Evolutionary conservation across 2,797 vertebrate species (phyloP).

Genomic region (Spondyliosoma cantharus): DNA sequence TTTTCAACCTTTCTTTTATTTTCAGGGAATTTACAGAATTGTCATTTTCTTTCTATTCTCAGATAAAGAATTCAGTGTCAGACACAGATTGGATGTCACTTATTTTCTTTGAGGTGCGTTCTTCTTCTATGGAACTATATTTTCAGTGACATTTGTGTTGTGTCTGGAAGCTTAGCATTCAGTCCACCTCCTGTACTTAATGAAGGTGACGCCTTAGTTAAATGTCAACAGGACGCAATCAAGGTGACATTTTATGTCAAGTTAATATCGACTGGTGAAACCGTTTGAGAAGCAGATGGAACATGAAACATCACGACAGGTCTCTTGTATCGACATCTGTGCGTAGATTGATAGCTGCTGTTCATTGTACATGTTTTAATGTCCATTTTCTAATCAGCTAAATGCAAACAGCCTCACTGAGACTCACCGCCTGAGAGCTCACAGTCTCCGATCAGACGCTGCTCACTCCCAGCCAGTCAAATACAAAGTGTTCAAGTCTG

Average conservation of each 20-base stretch:
- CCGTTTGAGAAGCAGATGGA: neutral
- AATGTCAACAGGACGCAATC: conserved; percentile 37
- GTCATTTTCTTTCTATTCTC: neutral
- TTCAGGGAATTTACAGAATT: neutral
- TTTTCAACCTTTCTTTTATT: neutral
- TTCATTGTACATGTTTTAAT: too few relatives aligned
- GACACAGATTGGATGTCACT: neutral
- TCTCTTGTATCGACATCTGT: neutral
- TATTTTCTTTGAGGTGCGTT: neutral
- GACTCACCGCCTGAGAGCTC: too few relatives aligned
- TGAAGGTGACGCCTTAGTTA: conserved; percentile 2
- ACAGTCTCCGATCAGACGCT: too few relatives aligned
- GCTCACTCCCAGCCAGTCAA: too few relatives aligned
- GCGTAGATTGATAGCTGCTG: neutral
- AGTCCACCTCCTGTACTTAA: neutral
- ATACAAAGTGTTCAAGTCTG: too few relatives aligned
- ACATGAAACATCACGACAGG: neutral
- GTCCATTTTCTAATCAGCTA: too few relatives aligned
- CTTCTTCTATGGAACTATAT: neutral
- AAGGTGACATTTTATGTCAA: conserved; percentile 12
- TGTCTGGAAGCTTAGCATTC: neutral
- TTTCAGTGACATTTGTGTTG: conserved; percentile 9
- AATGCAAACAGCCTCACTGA: too few relatives aligned
- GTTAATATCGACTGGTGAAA: neutral
- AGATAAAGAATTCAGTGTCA: neutral